These are phyloP conservation scores for Microcebus jonahi DNA, from an alignment of 2,113 vertebrate species.

Conservation along the genomic window DNA sequence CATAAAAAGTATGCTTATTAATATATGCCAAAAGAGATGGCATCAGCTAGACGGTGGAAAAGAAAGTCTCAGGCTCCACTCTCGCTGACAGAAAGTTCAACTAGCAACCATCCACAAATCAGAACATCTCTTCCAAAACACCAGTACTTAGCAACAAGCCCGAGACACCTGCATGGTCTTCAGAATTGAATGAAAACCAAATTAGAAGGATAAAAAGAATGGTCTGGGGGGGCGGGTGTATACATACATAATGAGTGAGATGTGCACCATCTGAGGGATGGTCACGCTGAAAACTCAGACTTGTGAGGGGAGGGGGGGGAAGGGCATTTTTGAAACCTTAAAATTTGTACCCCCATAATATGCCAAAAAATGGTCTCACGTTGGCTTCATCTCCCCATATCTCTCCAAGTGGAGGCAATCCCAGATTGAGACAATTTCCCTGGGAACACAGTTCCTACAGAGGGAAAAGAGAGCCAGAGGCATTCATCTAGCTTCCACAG, in stretches of 20 bases:
- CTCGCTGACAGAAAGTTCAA: background rate
- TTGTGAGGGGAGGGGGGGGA: no score
- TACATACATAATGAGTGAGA: no score
- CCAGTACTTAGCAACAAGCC: background rate
- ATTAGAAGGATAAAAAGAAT: background rate
- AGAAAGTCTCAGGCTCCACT: background rate
- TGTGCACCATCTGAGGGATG: no score
- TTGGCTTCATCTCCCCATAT: background rate
- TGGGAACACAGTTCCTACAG: background rate
- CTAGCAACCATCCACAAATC: background rate
- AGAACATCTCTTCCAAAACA: background rate
- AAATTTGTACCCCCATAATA: no score
- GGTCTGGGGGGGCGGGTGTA: no score
- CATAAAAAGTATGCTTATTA: background rate
- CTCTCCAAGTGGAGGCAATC: background rate
- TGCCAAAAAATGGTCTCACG: background rate
- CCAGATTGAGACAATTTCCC: background rate
- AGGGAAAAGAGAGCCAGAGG: background rate
- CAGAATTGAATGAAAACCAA: background rate
- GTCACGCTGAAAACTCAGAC: no score
- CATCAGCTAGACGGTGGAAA: background rate
- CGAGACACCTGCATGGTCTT: background rate
- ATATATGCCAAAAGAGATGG: background rate
- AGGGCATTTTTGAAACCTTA: no score
- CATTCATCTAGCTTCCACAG: background rate